These are phyloP conservation scores for Oreochromis spilurus DNA, from an alignment of 2,113 vertebrate genomes.

Conservation along the genomic window DNA sequence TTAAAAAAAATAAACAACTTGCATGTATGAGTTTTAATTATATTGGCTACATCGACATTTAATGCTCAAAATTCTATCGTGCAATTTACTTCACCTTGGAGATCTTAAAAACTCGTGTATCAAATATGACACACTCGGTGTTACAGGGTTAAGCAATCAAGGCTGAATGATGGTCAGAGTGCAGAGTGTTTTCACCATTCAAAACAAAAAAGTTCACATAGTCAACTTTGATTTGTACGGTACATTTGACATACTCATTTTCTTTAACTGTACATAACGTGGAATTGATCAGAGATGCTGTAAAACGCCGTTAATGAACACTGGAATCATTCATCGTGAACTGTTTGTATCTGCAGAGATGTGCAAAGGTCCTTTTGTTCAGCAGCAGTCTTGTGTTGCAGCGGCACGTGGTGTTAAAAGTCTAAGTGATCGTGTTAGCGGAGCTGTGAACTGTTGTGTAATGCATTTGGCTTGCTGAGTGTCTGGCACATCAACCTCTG, in stretches of 20 bases:
- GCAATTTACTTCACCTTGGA: background rate
- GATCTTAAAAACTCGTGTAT: background rate
- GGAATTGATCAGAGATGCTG: background rate
- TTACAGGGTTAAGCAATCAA: background rate
- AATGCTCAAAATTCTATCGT: background rate
- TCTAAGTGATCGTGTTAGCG: background rate
- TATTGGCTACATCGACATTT: background rate
- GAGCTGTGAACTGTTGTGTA: background rate
- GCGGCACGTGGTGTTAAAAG: fast-evolving
- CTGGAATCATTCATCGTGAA: background rate
- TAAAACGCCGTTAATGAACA: fast-evolving
- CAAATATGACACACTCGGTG: background rate
- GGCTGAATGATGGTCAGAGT: background rate
- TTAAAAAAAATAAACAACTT: fast-evolving
- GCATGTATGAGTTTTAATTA: background rate
- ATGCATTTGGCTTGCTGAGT: background rate
- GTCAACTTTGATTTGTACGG: background rate
- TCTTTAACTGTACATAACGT: background rate
- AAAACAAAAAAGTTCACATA: background rate
- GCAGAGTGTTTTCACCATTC: background rate
- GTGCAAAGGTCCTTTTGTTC: background rate
- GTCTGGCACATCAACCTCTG: background rate
- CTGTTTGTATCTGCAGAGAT: background rate
- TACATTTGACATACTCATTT: background rate
- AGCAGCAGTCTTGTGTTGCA: background rate